Conservation (phyloP, 1,140 invertebrate genomes). For the Drosophila obscura region DNA sequence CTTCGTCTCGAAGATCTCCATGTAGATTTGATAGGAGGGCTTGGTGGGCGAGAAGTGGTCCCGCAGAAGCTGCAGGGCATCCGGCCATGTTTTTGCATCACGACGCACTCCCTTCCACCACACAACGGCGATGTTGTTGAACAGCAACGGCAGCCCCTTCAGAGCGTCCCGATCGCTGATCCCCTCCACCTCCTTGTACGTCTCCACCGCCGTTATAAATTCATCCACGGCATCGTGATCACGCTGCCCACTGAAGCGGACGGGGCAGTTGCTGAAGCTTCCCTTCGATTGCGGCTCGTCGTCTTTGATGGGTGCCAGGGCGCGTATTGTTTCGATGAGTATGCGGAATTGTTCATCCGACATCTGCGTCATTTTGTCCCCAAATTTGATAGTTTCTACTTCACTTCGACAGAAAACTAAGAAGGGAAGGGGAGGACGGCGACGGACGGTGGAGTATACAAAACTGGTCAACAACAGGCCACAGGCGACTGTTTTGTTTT, state of each 20-base stretch:
- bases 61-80: conserved; percentile 62
- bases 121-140: conserved; percentile 56
- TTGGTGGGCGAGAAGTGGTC: conserved; percentile 79
- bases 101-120: conserved; percentile 82
- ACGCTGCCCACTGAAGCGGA: conserved; percentile 71
- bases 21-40: conserved; percentile 72
- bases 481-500: conserved; percentile 14
- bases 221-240: conserved; percentile 81
- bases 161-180: conserved; percentile 79
- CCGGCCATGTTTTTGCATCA: conserved; percentile 67
- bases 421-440: background rate
- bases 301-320: conserved; percentile 41
- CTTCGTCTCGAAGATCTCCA: conserved; percentile 74
- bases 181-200: conserved; percentile 77
- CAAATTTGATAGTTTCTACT: background rate
- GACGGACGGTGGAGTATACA: background rate
- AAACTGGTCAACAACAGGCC: background rate
- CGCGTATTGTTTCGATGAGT: conserved; percentile 60
- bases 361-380: conserved; percentile 55
- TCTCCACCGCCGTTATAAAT: conserved; percentile 71
- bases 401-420: background rate
- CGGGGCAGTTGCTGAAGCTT: conserved; percentile 75
- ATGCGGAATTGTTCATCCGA: conserved; percentile 70
- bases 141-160: conserved; percentile 69
- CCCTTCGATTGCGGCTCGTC: conserved; percentile 61